A percentile compares a stretch with the other conserved stretches of the same genome.
Conservation (phyloP, 1,140 invertebrate genomes). For the Cydia fagiglandana region DNA sequence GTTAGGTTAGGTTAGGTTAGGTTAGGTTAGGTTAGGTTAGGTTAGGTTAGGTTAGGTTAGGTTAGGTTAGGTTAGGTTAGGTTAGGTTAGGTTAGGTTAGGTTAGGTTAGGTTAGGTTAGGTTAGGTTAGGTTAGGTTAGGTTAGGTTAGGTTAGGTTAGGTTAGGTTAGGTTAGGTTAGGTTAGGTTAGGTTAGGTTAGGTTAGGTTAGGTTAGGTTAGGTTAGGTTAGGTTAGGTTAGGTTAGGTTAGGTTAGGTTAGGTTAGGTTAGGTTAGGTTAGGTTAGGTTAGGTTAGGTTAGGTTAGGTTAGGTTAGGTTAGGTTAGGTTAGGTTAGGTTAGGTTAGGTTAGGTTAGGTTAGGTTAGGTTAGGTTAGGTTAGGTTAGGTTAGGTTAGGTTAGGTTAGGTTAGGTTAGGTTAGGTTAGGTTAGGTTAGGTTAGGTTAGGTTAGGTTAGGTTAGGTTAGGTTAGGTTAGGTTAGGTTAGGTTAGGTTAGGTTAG, state of each 20-base stretch:
- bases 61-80: not conserved
- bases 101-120: constrained; percentile 48
- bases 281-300: constrained; percentile 20
- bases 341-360: constrained; percentile 20
- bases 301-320: constrained; percentile 20
- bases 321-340: constrained; percentile 20
- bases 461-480: constrained; percentile 38
- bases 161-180: constrained; percentile 46
- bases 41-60: no score
- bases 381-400: constrained; percentile 20
- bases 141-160: constrained; percentile 49
- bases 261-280: constrained; percentile 20
- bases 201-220: constrained; percentile 20
- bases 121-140: constrained; percentile 48
- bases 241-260: constrained; percentile 20
- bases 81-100: constrained; percentile 43
- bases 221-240: constrained; percentile 20
- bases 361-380: constrained; percentile 20
- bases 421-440: constrained; percentile 22
- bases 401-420: constrained; percentile 20
- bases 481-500: constrained; percentile 38
- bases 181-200: constrained; percentile 34
- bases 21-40: no score
- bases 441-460: constrained; percentile 40
- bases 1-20: no score